Conservation (phyloP, 2,797 vertebrate species). For the Coregonus suidteri region DNA sequence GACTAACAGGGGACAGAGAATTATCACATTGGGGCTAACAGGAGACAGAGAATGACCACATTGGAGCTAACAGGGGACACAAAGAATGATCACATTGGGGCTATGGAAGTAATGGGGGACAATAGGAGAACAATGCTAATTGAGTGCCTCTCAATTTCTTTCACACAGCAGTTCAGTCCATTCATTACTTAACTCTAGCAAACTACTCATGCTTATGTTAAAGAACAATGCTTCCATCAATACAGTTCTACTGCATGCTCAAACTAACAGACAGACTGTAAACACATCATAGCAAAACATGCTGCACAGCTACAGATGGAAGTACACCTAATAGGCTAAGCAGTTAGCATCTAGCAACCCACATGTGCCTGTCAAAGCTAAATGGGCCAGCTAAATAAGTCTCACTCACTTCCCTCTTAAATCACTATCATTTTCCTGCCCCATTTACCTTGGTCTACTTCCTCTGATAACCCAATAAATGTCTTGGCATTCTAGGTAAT, state of each 20-base stretch:
- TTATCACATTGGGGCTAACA: too few relatives aligned
- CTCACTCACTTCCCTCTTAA: neutral
- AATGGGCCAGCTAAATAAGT: constrained; percentile 17
- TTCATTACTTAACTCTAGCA: neutral
- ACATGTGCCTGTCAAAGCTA: constrained; percentile 5
- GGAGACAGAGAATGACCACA: too few relatives aligned
- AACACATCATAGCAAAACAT: neutral
- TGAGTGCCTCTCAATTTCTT: neutral
- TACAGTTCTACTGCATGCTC: neutral
- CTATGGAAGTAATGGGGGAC: neutral
- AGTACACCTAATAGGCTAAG: neutral
- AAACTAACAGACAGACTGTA: neutral
- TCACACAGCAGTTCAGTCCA: neutral
- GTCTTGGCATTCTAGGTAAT: constrained; percentile 6
- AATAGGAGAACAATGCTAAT: neutral
- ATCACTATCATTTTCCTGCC: constrained; percentile 25
- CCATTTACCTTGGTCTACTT: constrained; percentile 28
- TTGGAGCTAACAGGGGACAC: neutral
- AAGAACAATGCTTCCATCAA: neutral
- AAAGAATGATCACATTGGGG: neutral
- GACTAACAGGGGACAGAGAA: too few relatives aligned
- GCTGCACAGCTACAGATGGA: neutral
- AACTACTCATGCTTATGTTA: neutral
- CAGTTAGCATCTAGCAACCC: constrained; percentile 11
- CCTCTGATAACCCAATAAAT: constrained; percentile 2